Evolutionary conservation across 2,888 invertebrate species (phyloP), one percentile per base, ranked within the genome.

Genomic region (Hirtodrosophila duncani): DNA sequence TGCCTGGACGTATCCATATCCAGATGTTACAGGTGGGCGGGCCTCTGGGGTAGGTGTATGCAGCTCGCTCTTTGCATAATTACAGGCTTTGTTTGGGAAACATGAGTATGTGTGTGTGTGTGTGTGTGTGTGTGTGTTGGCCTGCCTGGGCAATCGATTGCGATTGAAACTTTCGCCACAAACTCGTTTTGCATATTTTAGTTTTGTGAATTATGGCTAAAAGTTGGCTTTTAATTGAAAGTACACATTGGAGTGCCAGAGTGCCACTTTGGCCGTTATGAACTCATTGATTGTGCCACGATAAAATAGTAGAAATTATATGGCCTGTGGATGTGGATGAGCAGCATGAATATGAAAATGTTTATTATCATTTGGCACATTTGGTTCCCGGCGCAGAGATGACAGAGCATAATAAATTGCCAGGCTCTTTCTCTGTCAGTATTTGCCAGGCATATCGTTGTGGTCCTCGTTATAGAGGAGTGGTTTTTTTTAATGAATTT

Each of bases 221-320:
- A 72, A 78, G 81, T 80, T 81, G 74, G 69, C 69, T 67, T 64
- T 77, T 78, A 78, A 78, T 78, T 78, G 77, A 78, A 78, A 77
- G 67, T 77, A 77, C 78, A 80, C 81, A 78, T 30, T 36, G 42
- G 11, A 23, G 13, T 18, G 13, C 4, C 31, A 6, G 49, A 42
- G 44, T 29, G 24, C 24, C 14, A 29, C 42, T 26, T 34, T 48
- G 37, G 31, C 41, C 49, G 49, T 68, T 69, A 59, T 72, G 80
- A 81, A 81, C 82, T 77, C 81, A 78, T 82, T 82, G 82, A 80
- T 77, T 77, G 38, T 41, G 61, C 26, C 55, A 39, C 39, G 60
- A 64, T 64, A 60, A 64, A 64, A 64, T 60, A 38, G 62, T 34
- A 21, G 52, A 42, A 64, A 80, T 81, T 67, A 77, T n/a, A n/a